These are phyloP conservation scores for Scelioninae gen. 1 DNA, from an alignment of 2,888 invertebrate genomes.

Conservation along the genomic window DNA sequence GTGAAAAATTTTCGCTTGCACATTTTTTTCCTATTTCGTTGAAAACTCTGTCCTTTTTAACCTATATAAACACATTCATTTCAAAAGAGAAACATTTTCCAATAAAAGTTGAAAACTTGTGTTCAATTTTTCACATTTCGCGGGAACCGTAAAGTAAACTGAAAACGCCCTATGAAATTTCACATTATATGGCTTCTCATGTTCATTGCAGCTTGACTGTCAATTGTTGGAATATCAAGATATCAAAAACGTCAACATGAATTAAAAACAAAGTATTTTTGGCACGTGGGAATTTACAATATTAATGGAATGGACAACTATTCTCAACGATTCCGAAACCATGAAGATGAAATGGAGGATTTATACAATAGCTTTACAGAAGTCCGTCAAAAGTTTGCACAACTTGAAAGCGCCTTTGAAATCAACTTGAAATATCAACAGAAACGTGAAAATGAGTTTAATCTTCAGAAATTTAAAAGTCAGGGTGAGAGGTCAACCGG, in stretches of 20 bases:
- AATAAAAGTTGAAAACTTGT: too few species aligned
- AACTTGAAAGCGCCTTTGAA: constrained; percentile 76
- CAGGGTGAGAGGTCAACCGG: constrained; percentile 72
- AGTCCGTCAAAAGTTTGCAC: constrained; percentile 75
- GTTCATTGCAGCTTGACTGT: too few species aligned
- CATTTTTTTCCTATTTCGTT: too few species aligned
- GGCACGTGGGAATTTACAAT: constrained; percentile 28
- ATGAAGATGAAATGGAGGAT: constrained; percentile 72
- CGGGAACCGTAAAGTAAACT: too few species aligned
- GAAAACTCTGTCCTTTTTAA: too few species aligned
- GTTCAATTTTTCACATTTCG: too few species aligned
- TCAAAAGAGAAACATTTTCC: too few species aligned
- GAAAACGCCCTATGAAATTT: too few species aligned
- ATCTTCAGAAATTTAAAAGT: constrained; percentile 71
- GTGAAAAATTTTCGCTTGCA: too few species aligned
- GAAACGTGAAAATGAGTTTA: constrained; percentile 72
- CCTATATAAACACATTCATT: too few species aligned
- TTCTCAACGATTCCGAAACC: constrained; percentile 65
- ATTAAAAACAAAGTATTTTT: constrained; percentile 25
- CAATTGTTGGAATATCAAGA: constrained; percentile 27
- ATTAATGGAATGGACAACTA: constrained; percentile 58
- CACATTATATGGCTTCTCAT: too few species aligned
- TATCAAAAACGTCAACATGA: constrained; percentile 29
- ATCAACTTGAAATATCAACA: constrained; percentile 75
- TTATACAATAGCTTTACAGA: constrained; percentile 73